Evolutionary conservation across 2,888 invertebrate genomes (phyloP).

Genomic region (Orchesella flavescens): DNA sequence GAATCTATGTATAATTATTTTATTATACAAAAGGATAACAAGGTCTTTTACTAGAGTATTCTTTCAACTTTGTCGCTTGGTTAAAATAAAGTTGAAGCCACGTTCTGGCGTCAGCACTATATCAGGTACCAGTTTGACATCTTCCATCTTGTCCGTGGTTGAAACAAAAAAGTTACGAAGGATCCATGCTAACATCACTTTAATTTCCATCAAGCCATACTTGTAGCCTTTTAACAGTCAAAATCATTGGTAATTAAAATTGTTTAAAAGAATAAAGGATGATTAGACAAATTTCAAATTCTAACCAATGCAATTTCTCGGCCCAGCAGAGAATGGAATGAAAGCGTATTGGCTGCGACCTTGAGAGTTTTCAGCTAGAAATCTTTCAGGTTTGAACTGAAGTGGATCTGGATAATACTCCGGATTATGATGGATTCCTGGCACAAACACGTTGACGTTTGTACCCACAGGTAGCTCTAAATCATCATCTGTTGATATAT

Average conservation of each 20-base stretch:
- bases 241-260: too few species aligned
- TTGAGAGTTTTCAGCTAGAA: background rate
- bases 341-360: conserved; percentile 1
- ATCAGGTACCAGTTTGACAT: background rate
- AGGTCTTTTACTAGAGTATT: too few species aligned
- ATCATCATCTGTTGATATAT: background rate
- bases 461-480: background rate
- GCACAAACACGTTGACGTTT: background rate
- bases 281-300: too few species aligned
- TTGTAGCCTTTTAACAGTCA: background rate
- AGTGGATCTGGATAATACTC: conserved; percentile 14
- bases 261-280: too few species aligned
- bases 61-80: background rate
- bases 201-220: conserved; percentile 15
- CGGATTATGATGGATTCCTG: conserved; percentile 5
- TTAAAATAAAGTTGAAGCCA: conserved; percentile 20
- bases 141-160: background rate
- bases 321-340: conserved; percentile 5
- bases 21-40: too few species aligned
- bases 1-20: too few species aligned
- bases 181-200: conserved; percentile 3
- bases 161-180: background rate
- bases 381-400: conserved; percentile 20
- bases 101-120: background rate
- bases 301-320: conserved; percentile 16